Evolutionary conservation across 2,888 invertebrate genomes (phyloP), one percentile per base, ranked within the genome.

Genomic region (Catocala sponsa): DNA sequence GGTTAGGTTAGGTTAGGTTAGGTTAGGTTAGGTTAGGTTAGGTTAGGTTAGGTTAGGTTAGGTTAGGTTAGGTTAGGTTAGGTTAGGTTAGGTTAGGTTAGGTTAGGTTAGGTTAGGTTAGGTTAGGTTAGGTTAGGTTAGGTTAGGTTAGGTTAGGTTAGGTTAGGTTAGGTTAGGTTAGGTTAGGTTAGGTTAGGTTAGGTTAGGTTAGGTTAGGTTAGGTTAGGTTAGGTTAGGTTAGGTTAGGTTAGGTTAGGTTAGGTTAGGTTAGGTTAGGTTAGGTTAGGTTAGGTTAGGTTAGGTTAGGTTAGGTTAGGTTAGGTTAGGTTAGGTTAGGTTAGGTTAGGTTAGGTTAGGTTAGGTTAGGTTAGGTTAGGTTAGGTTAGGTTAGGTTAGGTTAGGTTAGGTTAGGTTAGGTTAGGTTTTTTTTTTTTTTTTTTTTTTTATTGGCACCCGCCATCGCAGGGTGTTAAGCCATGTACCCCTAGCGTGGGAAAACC

Each of bases 251-350:
- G 60, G 60, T 61, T 61, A 61, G 60, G 61, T 55, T 61, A 56
- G 61, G 60, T 60, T 60, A 61, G 61, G 61, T 61, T 61, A 61
- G 60, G 61, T 61, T 61, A 61, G 55, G 55, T 61, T 61, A 60
- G 61, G 50, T 55, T 55, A 51, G 61, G 61, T 61, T 56, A 61
- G 61, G 61, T 61, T 61, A 61, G 61, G 61, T 61, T 61, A 51
- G 61, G 56, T 61, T 56, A 56, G 61, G 56, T 61, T 61, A 56
- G 60, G 60, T 61, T 61, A 56, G 51, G 61, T 50, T 60, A 55
- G 55, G 60, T 56, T 60, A 51, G 61, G 61, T 61, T 61, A 56
- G 61, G 61, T 61, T 61, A 61, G 61, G 61, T 61, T 61, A 61
- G 61, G 61, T 61, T 61, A 56, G 60, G 61, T 61, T 61, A 61